Evolutionary conservation across 2,797 vertebrate genomes (phyloP), one percentile per base, ranked within the genome.

Genomic region (Trematomus bernacchii): DNA sequence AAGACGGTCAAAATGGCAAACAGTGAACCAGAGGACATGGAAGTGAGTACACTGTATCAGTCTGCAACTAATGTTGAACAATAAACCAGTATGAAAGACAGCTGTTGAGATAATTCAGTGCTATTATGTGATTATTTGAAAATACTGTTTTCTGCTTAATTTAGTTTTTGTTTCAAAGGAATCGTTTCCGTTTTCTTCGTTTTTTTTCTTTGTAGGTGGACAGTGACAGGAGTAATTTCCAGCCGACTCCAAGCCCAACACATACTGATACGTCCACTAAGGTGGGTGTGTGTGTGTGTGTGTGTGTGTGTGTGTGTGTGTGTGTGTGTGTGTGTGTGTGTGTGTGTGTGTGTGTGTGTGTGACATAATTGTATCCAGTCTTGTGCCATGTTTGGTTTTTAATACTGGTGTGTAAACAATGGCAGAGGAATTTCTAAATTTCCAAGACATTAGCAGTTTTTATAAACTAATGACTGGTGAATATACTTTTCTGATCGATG

Each of bases 1-100:
- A 73, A 54, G 33, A 37, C 48, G 0, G 7, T 44, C 33, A 54
- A 65, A 1, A 85, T 87, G 85, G 10, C 30, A 2, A 1, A 0
- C 4, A 0, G 0, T 0, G n/a, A 40, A 1, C 0, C 0, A 0
- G 67, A 3, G 0, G 66, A 6, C 2, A 78, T 83, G 79, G 71
- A 87, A 0, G 65, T 84, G 42, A 78, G 78, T 57, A 44, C 33
- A 1, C 14, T 10, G 11, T 1, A 23, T 8, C 10, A 58, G 16
- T 72, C 23, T 62, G 44, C 15, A 58, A 71, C 40, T 33, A 2
- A 12, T 21, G 19, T 10, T 18, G 14, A 33, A 18, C 23, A 40
- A 1, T 51, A 21, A 48, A 6, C 11, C 1, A 37, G 52, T n/a
- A 11, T 21, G 4, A 60, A 44, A 51, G 12, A 52, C 15, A 53